These are phyloP conservation scores for Pomacea maculata DNA, from an alignment of 1,140 invertebrate genomes.

Conservation along the genomic window DNA sequence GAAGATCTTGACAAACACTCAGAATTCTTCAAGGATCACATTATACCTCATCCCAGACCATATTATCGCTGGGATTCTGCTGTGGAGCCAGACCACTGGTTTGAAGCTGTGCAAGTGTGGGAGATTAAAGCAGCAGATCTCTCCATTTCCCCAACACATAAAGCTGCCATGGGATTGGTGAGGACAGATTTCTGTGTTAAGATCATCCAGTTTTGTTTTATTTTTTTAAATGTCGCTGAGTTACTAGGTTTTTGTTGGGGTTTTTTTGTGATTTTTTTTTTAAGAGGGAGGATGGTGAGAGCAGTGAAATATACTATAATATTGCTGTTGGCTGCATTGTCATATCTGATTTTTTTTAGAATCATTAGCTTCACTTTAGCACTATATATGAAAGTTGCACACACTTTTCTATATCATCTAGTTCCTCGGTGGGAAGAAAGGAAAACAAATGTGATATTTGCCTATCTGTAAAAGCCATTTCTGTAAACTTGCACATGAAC, in stretches of 20 bases:
- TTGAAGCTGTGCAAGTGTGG: conserved; percentile 92
- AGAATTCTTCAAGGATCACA: conserved; percentile 78
- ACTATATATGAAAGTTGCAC: not conserved
- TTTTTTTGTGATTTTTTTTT: too few species aligned
- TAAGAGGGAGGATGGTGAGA: too few species aligned
- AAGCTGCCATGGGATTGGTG: conserved; percentile 87
- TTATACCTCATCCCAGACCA: conserved; percentile 78
- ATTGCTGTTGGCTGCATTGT: too few species aligned
- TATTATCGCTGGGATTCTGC: conserved; percentile 84
- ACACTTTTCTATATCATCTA: too few species aligned
- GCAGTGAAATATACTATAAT: too few species aligned
- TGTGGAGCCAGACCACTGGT: conserved; percentile 93
- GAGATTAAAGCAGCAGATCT: conserved; percentile 99
- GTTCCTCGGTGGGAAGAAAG: too few species aligned
- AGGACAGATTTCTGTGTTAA: conserved; percentile 43
- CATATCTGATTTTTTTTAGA: not conserved
- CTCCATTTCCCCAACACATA: conserved; percentile 94
- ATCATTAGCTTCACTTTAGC: not conserved
- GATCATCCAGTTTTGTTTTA: too few species aligned
- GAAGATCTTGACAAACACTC: conserved; percentile 84
- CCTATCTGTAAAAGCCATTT: too few species aligned
- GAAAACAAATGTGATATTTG: too few species aligned
- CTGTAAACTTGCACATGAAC: too few species aligned
- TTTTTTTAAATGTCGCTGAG: too few species aligned
- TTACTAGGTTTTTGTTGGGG: too few species aligned